Percentiles rank a stretch among this genome's conserved stretches.
phyloP scores from a whole-genome alignment of 2,113 vertebrate genomes.

The Lonchura striata region DNA sequence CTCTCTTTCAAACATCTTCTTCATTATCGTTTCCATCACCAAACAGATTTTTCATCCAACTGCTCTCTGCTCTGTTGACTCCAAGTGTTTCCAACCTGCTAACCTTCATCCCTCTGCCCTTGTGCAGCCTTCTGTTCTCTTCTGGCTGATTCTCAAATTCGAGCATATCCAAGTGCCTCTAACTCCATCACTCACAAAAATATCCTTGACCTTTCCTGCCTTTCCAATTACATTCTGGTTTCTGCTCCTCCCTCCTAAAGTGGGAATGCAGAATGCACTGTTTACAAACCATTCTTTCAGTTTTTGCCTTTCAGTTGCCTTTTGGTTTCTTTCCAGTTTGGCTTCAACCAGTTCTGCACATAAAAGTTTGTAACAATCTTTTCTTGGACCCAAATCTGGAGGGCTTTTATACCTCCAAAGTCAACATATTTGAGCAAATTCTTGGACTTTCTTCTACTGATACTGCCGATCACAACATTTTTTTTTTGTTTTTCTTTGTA shows the following conservation, averaged over 20 bases:
- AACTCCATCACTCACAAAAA: conserved; percentile 52
- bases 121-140: conserved; percentile 63
- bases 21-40: conserved; percentile 49
- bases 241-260: not conserved
- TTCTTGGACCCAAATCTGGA: not conserved
- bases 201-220: conserved; percentile 51
- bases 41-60: conserved; percentile 65
- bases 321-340: conserved; percentile 45
- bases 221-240: conserved; percentile 19
- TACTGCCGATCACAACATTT: not conserved
- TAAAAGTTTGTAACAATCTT: conserved; percentile 27
- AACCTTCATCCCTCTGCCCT: conserved; percentile 62
- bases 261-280: conserved; percentile 21
- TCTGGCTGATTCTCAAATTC: conserved; percentile 53
- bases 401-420: conserved; percentile 5
- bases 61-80: conserved; percentile 61
- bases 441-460: conserved; percentile 5
- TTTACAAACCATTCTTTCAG: conserved; percentile 57
- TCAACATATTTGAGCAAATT: conserved; percentile 30
- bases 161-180: conserved; percentile 17
- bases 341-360: not conserved
- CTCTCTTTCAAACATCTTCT: conserved; percentile 28
- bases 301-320: conserved; percentile 45
- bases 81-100: conserved; percentile 61
- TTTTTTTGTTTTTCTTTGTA: not conserved